These are phyloP conservation scores for Osmerus eperlanus DNA, from an alignment of 2,113 vertebrate species.

Conservation along the genomic window DNA sequence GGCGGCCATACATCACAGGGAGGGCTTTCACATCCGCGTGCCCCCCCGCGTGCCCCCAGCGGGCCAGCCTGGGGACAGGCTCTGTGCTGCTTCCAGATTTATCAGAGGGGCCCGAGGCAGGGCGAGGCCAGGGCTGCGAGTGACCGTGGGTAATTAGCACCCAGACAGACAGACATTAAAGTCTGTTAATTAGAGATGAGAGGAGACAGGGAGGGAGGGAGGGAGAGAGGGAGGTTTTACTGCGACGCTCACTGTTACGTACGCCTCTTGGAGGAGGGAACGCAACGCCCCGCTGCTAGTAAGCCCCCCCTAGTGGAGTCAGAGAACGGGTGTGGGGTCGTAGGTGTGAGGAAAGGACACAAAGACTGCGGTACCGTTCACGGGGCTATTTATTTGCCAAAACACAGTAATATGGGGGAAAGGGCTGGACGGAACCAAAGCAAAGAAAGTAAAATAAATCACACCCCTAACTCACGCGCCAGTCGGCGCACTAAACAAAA, in stretches of 20 bases:
- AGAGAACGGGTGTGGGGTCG: too few relatives aligned
- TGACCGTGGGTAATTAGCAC: slow-evolving; percentile 43
- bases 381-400: too few relatives aligned
- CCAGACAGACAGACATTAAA: slow-evolving; percentile 29
- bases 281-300: too few relatives aligned
- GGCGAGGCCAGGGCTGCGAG: slow-evolving; percentile 28
- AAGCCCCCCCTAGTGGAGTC: too few relatives aligned
- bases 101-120: slow-evolving; percentile 35
- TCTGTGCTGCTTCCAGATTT: slow-evolving; percentile 28
- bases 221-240: background rate
- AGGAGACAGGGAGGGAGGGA: background rate
- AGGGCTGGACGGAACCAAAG: too few relatives aligned
- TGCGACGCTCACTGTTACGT: background rate
- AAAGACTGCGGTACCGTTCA: too few relatives aligned
- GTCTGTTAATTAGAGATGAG: slow-evolving; percentile 50
- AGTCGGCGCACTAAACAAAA: too few relatives aligned
- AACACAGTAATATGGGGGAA: too few relatives aligned
- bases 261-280: too few relatives aligned
- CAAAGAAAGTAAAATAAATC: too few relatives aligned
- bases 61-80: slow-evolving; percentile 6
- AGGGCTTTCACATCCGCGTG: slow-evolving; percentile 38
- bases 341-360: too few relatives aligned
- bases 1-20: slow-evolving; percentile 47
- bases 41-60: slow-evolving; percentile 1
- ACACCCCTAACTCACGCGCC: too few relatives aligned